Evolutionary conservation across 2,113 vertebrate genomes (phyloP).

Genomic region (Cyanoderma ruficeps): DNA sequence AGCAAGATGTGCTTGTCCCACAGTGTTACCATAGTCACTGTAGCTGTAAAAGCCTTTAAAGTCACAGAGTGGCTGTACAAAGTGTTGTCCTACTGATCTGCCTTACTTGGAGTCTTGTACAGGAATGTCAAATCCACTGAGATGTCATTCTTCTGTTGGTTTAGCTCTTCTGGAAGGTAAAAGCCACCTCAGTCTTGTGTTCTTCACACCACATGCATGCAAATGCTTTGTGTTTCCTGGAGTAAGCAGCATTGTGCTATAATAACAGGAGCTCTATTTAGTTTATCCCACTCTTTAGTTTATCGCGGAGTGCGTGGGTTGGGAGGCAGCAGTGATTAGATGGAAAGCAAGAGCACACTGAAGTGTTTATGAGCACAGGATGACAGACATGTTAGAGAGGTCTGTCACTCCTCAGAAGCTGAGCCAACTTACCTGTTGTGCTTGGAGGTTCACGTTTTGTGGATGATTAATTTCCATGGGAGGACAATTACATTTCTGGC

Average conservation of each 20-base stretch:
- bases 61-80: neutral
- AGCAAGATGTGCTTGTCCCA: rapidly evolving
- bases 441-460: neutral
- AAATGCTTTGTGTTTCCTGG: neutral
- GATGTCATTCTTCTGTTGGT: neutral
- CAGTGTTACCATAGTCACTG: neutral
- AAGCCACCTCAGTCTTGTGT: neutral
- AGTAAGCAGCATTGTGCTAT: neutral
- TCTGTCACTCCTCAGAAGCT: neutral
- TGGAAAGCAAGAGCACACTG: neutral
- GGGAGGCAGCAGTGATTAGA: neutral
- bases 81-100: neutral
- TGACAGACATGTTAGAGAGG: neutral
- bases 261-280: neutral
- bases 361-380: neutral
- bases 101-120: neutral
- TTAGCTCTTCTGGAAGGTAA: neutral
- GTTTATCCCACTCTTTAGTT: neutral
- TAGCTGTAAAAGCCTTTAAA: neutral
- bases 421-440: neutral
- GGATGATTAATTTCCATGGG: neutral
- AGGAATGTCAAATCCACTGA: neutral
- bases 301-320: rapidly evolving
- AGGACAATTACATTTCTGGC: neutral
- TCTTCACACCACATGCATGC: neutral